These are phyloP conservation scores for Patagioenas fasciata DNA, from an alignment of 2,113 vertebrate genomes.

Conservation along the genomic window DNA sequence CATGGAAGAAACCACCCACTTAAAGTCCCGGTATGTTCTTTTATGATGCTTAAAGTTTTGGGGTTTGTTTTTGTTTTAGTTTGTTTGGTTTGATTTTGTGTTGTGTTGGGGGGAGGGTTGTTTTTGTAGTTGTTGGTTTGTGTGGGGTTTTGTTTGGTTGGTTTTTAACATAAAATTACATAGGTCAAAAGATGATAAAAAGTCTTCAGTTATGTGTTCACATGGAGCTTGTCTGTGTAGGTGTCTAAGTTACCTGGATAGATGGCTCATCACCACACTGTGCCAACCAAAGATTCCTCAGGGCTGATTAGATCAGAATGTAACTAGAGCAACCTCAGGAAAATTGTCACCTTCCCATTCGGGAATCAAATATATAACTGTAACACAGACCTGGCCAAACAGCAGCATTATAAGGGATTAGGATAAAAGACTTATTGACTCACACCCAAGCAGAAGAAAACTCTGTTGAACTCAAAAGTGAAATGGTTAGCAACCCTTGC, in stretches of 20 bases:
- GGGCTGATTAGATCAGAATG: not conserved
- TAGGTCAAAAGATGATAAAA: not conserved
- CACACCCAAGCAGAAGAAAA: not conserved
- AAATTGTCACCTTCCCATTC: not conserved
- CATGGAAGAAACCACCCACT: not conserved
- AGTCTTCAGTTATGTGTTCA: not conserved
- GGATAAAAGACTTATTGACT: not conserved
- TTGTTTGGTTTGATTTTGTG: too few species aligned
- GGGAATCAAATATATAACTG: not conserved
- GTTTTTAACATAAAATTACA: not conserved
- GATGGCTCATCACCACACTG: not conserved
- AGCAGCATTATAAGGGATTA: not conserved
- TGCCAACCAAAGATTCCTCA: not conserved
- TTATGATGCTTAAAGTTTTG: not conserved
- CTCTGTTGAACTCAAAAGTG: not conserved
- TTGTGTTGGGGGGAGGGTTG: too few species aligned
- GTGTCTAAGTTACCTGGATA: not conserved
- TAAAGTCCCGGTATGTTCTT: not conserved
- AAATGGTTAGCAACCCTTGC: not conserved
- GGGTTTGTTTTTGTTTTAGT: too few species aligned
- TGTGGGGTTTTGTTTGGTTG: too few species aligned
- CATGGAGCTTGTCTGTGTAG: not conserved
- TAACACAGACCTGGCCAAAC: not conserved
- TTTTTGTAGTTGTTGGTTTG: too few species aligned
- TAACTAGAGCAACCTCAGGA: not conserved